Evolutionary conservation across 2,113 vertebrate species (phyloP).

Genomic region (Crotalus tigris): DNA sequence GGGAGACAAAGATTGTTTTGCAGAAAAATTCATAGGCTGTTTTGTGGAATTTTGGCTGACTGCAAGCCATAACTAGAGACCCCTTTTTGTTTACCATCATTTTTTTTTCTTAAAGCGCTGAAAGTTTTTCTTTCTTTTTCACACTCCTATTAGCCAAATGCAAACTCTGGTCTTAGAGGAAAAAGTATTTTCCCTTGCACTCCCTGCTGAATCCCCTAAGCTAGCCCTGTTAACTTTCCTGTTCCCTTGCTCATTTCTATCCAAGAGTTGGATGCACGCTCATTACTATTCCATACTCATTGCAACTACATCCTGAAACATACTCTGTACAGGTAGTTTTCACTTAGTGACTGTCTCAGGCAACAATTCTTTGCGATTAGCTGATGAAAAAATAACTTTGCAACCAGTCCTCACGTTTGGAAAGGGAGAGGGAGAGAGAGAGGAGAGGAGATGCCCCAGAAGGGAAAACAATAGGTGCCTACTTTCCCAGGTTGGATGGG

Average conservation of each 20-base stretch:
- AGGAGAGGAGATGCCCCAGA: too few species aligned
- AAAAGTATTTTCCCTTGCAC: not conserved
- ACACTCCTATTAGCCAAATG: not conserved
- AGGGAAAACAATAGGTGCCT: too few species aligned
- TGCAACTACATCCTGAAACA: not conserved
- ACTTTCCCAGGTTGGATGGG: too few species aligned
- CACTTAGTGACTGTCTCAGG: not conserved
- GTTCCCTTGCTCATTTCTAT: not conserved
- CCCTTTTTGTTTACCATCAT: not conserved
- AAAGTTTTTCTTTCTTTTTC: not conserved
- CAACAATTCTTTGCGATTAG: not conserved
- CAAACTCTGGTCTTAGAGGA: not conserved
- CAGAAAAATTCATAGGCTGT: not conserved
- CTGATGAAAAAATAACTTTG: not conserved
- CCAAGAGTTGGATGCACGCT: not conserved
- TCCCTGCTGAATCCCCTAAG: not conserved
- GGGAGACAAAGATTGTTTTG: not conserved
- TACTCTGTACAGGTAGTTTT: not conserved
- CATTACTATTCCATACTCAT: not conserved
- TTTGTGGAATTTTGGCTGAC: not conserved
- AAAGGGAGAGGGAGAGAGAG: too few species aligned
- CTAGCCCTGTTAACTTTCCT: not conserved
- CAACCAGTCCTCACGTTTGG: not conserved
- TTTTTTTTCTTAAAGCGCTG: not conserved
- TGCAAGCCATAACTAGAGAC: not conserved